phyloP scores from a whole-genome alignment of 2,797 vertebrate species.

The Mareca strepera region DNA sequence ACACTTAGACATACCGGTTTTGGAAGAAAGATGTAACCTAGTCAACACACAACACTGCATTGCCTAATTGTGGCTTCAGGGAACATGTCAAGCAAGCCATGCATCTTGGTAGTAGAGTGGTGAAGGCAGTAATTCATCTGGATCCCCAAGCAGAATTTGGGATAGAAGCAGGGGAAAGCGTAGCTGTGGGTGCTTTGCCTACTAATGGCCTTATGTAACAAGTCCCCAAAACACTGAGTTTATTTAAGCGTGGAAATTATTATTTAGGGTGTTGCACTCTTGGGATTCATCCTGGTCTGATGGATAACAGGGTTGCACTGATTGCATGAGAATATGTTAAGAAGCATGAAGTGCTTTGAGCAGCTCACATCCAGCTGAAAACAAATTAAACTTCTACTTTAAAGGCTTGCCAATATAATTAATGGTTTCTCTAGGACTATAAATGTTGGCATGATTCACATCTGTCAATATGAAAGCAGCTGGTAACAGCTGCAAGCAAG shows the following conservation, averaged over 20 bases:
- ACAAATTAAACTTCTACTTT: constrained; percentile 57
- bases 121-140: not conserved
- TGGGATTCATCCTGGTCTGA: not conserved
- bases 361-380: constrained; percentile 38
- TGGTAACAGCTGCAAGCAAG: constrained; percentile 55
- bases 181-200: not conserved
- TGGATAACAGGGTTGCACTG: not conserved
- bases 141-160: not conserved
- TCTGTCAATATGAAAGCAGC: constrained; percentile 54
- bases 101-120: not conserved
- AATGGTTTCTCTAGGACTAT: constrained; percentile 37
- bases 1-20: not conserved
- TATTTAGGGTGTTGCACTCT: not conserved
- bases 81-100: not conserved
- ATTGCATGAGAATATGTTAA: not conserved
- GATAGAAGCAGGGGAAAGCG: not conserved
- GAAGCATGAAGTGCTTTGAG: constrained; percentile 32
- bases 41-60: not conserved
- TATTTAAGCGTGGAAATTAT: not conserved
- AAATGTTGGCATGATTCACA: constrained; percentile 33
- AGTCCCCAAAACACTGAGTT: not conserved
- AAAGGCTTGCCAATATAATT: constrained; percentile 54
- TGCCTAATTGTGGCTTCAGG: not conserved
- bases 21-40: not conserved
- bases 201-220: not conserved